Percentiles rank a stretch among this genome's conserved stretches.
These are phyloP conservation scores for Sciaenops ocellatus DNA, from an alignment of 2,797 vertebrate species.

Conservation along the genomic window DNA sequence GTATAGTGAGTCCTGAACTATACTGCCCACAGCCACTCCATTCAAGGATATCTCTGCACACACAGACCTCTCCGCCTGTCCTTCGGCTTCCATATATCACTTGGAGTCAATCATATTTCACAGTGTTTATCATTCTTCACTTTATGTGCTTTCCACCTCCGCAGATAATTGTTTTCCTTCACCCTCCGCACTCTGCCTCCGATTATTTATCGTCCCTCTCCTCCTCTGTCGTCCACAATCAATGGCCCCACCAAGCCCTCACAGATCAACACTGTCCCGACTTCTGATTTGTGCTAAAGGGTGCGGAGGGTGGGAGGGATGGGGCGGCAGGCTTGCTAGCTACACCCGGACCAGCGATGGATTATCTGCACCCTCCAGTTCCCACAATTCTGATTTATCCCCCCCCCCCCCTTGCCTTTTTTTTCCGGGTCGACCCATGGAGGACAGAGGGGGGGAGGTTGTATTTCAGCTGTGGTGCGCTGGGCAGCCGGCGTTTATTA, in stretches of 20 bases:
- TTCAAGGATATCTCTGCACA: constrained; percentile 73
- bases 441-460: constrained; percentile 70
- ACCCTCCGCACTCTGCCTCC: constrained; percentile 68
- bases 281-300: constrained; percentile 81
- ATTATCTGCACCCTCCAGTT: constrained; percentile 80
- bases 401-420: constrained; percentile 39
- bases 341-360: constrained; percentile 65
- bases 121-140: constrained; percentile 82
- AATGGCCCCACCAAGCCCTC: constrained; percentile 74
- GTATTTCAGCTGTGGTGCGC: constrained; percentile 76
- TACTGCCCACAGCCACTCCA: constrained; percentile 39
- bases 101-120: constrained; percentile 84
- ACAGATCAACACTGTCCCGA: constrained; percentile 70
- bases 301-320: constrained; percentile 44
- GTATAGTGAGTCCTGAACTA: constrained; percentile 45
- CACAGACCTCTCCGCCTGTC: constrained; percentile 66
- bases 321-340: constrained; percentile 38
- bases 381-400: constrained; percentile 83
- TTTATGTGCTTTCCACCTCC: constrained; percentile 80
- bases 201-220: constrained; percentile 81
- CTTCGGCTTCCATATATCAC: constrained; percentile 76
- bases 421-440: constrained; percentile 59
- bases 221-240: constrained; percentile 76
- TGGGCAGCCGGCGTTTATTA: constrained; percentile 81
- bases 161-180: constrained; percentile 84